These are phyloP conservation scores for Watsonalla binaria DNA, from an alignment of 2,888 invertebrate species.

Conservation along the genomic window DNA sequence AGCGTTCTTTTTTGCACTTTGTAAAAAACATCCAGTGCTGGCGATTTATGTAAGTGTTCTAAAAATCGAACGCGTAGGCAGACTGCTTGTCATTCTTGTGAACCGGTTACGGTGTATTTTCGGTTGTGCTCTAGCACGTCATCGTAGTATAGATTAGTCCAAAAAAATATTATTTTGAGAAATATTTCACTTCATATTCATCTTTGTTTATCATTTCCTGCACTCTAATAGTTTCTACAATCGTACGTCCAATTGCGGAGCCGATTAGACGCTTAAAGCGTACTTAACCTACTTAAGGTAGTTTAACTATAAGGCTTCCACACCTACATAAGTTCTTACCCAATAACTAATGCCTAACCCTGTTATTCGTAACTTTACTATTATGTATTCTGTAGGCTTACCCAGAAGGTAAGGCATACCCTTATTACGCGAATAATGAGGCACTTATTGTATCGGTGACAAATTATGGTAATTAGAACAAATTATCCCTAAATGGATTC, in stretches of 20 bases:
- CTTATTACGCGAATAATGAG: too few species aligned
- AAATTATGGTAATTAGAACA: background rate
- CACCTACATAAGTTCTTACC: conserved; percentile 27
- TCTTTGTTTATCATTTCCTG: too few species aligned
- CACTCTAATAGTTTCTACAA: conserved; percentile 15
- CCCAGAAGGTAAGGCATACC: too few species aligned
- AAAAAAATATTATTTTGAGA: too few species aligned
- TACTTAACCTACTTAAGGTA: conserved; percentile 51
- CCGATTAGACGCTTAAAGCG: conserved; percentile 44
- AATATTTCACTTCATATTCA: too few species aligned
- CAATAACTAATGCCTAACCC: conserved; percentile 5
- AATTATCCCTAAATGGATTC: background rate
- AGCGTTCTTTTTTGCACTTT: conserved; percentile 30
- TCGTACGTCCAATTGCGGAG: conserved; percentile 26
- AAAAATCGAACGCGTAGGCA: conserved; percentile 43
- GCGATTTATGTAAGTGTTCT: conserved; percentile 51
- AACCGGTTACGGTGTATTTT: conserved; percentile 40
- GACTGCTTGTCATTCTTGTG: conserved; percentile 29
- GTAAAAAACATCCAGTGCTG: conserved; percentile 33
- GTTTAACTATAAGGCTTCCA: conserved; percentile 49
- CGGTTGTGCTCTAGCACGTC: conserved; percentile 11
- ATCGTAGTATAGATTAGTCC: conserved; percentile 11
- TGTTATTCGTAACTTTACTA: conserved; percentile 1
- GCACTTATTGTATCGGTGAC: background rate
- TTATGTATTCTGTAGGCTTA: too few species aligned